Conservation (phyloP, 53 echinoderm and acorn worm genomes). For the Apostichopus leukothele region DNA sequence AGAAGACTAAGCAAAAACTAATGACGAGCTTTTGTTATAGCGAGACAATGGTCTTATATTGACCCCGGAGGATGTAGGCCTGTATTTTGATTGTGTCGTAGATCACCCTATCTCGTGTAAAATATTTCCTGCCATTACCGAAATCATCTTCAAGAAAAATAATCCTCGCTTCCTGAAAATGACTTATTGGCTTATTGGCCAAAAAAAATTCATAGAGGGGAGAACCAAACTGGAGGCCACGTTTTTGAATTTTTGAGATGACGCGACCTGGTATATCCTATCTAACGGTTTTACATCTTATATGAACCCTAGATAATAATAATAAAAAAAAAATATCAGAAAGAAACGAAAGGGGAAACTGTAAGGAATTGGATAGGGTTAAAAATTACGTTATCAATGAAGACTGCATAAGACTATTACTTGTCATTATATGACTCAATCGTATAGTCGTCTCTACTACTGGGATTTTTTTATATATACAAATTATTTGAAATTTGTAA, state of each 20-base stretch:
- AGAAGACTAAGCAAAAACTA: conserved; percentile 9
- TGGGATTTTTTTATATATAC: too few relatives aligned
- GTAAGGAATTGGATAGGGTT: too few relatives aligned
- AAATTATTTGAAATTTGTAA: too few relatives aligned
- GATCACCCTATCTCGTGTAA: conserved; percentile 44
- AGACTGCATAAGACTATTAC: too few relatives aligned
- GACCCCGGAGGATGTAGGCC: conserved; percentile 33
- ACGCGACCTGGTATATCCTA: background rate
- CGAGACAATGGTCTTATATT: conserved; percentile 42
- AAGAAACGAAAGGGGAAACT: too few relatives aligned
- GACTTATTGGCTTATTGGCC: conserved; percentile 34
- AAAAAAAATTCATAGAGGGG: background rate
- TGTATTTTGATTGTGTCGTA: conserved; percentile 28
- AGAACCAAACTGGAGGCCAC: background rate
- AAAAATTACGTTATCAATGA: too few relatives aligned
- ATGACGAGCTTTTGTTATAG: conserved; percentile 18
- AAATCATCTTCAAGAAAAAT: conserved; percentile 40
- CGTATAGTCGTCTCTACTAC: too few relatives aligned
- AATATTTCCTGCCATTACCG: conserved; percentile 36
- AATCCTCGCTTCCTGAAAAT: conserved; percentile 24
- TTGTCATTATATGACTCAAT: too few relatives aligned
- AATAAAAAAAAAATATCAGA: too few relatives aligned
- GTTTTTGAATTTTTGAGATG: background rate
- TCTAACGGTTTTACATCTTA: too few relatives aligned
- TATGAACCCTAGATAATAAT: too few relatives aligned